Evolutionary conservation across 2,113 vertebrate species (phyloP).

Genomic region (Edolisoma coerulescens): DNA sequence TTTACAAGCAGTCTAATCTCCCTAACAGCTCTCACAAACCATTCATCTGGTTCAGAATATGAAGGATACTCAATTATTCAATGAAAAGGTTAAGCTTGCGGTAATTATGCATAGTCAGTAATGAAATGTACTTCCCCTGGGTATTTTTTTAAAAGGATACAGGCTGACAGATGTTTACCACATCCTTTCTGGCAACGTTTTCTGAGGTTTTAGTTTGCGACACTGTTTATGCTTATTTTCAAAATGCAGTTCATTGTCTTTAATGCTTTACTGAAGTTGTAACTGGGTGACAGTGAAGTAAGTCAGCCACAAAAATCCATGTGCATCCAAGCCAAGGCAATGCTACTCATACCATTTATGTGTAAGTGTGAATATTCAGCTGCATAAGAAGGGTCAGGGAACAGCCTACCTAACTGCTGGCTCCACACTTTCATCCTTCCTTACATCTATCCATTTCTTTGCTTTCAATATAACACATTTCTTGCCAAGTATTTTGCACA

Average conservation of each 20-base stretch:
- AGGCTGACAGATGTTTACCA: constrained; percentile 24
- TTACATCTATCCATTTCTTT: neutral
- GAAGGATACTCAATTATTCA: constrained; percentile 19
- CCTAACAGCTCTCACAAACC: neutral
- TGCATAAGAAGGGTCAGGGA: neutral
- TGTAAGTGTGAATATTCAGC: neutral
- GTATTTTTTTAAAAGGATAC: constrained; percentile 19
- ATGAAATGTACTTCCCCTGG: constrained; percentile 36
- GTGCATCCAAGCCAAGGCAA: neutral
- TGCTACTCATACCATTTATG: neutral
- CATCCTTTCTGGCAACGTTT: constrained; percentile 37
- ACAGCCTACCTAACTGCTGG: neutral
- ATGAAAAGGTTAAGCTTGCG: constrained; percentile 17
- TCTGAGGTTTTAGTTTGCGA: neutral
- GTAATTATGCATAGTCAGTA: constrained; percentile 18
- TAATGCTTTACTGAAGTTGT: neutral
- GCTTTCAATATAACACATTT: neutral
- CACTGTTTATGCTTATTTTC: neutral
- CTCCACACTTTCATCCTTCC: neutral
- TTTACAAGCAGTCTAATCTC: constrained; percentile 5
- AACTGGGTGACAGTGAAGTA: neutral
- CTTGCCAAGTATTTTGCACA: neutral
- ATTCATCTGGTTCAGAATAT: constrained; percentile 17
- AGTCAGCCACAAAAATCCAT: neutral
- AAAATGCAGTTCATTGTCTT: neutral